phyloP scores from a whole-genome alignment of 2,113 vertebrate genomes.

The Progne subis region DNA sequence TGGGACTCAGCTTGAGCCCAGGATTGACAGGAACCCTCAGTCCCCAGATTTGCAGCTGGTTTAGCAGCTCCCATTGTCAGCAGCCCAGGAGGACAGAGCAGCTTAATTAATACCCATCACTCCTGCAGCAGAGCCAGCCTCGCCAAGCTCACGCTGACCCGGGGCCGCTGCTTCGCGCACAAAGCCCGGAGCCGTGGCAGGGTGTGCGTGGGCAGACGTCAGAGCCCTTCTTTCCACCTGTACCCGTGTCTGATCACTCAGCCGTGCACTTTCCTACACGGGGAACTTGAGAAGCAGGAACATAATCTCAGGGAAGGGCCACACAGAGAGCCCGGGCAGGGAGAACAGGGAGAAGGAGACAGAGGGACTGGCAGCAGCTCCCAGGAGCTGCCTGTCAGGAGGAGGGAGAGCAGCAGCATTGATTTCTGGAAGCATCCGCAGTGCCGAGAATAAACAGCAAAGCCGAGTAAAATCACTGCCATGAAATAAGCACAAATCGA shows the following conservation, averaged over 20 bases:
- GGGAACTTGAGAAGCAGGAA: background rate
- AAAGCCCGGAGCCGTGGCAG: rapidly evolving
- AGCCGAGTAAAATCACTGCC: background rate
- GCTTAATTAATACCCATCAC: background rate
- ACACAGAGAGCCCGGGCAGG: background rate
- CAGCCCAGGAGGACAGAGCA: background rate
- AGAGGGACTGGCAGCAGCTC: background rate
- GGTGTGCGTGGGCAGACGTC: background rate
- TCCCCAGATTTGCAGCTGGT: background rate
- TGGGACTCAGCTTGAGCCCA: background rate
- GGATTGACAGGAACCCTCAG: background rate
- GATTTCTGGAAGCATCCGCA: background rate
- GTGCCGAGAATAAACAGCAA: background rate
- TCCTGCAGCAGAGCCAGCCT: background rate
- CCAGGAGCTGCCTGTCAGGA: background rate
- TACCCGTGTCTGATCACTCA: background rate
- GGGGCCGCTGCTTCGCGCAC: background rate
- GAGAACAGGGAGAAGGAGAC: background rate
- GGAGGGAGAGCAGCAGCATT: background rate
- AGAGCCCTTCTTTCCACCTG: background rate
- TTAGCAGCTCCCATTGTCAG: background rate
- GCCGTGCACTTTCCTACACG: background rate
- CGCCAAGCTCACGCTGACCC: background rate
- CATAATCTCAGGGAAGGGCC: rapidly evolving
- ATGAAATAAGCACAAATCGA: background rate